A percentile compares a stretch with the other conserved stretches of the same genome.
These are phyloP conservation scores for Rotaria sp. DNA, from an alignment of 2,888 invertebrate genomes.

Conservation along the genomic window DNA sequence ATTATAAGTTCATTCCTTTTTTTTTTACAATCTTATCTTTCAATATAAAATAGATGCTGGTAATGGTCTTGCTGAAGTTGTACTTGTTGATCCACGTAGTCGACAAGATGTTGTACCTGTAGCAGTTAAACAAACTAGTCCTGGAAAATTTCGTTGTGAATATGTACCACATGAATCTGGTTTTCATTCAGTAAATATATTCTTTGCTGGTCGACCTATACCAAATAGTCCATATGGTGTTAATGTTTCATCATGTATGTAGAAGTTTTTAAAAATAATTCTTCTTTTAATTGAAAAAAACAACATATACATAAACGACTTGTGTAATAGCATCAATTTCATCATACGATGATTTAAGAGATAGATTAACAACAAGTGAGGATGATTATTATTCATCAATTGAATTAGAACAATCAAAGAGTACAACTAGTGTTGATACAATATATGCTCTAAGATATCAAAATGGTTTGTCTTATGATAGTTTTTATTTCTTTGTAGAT, in stretches of 20 bases:
- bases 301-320: not conserved
- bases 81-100: conserved; percentile 70
- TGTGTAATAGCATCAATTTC: not conserved
- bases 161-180: conserved; percentile 69
- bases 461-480: not conserved
- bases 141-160: conserved; percentile 71
- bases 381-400: not conserved
- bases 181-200: conserved; percentile 69
- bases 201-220: conserved; percentile 70
- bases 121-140: conserved; percentile 46
- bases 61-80: conserved; percentile 73
- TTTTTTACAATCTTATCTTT: not conserved
- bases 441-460: not conserved
- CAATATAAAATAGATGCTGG: conserved; percentile 65
- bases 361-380: conserved; percentile 22
- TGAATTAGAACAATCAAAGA: not conserved
- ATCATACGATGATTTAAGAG: conserved; percentile 32
- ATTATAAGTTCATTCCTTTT: conserved; percentile 41
- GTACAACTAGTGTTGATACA: not conserved
- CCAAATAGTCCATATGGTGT: conserved; percentile 76
- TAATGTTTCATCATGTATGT: conserved; percentile 63
- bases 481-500: not conserved
- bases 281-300: not conserved
- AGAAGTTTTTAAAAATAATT: conserved; percentile 43
- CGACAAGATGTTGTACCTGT: conserved; percentile 68